Evolutionary conservation across 2,888 invertebrate species (phyloP).

Genomic region (Criorhina ranunculi): DNA sequence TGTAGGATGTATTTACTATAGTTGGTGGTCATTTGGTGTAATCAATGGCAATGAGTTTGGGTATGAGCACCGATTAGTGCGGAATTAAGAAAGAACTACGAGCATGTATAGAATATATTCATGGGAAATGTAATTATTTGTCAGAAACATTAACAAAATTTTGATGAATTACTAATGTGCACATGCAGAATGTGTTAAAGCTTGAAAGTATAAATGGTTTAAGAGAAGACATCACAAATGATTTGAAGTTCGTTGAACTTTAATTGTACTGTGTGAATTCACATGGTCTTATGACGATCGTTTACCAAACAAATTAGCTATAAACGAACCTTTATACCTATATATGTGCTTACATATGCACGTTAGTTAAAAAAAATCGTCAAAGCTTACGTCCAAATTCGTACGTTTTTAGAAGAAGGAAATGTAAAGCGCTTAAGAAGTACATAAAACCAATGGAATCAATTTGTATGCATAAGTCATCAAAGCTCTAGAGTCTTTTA

Average conservation of each 20-base stretch:
- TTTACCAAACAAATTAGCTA: no score
- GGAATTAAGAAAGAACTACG: conserved; percentile 6
- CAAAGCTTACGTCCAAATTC: no score
- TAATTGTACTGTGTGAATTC: background rate
- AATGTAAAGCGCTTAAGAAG: no score
- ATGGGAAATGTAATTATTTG: conserved; percentile 32
- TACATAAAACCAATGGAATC: no score
- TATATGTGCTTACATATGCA: no score
- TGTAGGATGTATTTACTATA: conserved; percentile 17
- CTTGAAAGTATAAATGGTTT: no score
- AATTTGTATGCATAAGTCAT: no score
- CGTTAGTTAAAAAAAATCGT: no score
- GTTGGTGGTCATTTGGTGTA: conserved; percentile 35
- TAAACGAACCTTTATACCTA: no score
- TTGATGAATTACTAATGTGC: background rate
- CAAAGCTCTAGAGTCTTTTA: no score
- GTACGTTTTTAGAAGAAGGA: no score
- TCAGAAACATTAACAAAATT: background rate
- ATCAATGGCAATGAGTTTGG: conserved; percentile 21
- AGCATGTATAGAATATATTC: conserved; percentile 2
- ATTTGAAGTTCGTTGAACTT: conserved; percentile 10
- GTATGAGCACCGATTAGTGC: conserved; percentile 18
- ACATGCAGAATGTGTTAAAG: background rate
- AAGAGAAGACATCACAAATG: background rate
- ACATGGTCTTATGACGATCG: no score